These are phyloP conservation scores for Chitala chitala DNA, from an alignment of 2,113 vertebrate genomes.

Conservation along the genomic window DNA sequence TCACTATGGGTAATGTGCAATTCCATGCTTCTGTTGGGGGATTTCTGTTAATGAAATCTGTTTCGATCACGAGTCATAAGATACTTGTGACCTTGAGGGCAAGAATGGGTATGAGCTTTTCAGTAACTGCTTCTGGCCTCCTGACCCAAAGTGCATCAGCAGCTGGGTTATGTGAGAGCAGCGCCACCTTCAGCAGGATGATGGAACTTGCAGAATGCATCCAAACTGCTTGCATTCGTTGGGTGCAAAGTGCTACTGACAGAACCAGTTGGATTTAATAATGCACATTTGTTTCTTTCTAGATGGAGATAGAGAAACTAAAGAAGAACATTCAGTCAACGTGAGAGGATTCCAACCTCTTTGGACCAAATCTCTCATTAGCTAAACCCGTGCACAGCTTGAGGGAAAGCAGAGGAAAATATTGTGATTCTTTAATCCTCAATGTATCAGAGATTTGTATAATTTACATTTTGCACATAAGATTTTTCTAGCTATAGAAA, in stretches of 20 bases:
- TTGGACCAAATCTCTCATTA: not conserved
- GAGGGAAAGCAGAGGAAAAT: constrained; percentile 19
- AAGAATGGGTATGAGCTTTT: too few species aligned
- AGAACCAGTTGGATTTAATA: not conserved
- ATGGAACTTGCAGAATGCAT: too few species aligned
- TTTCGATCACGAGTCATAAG: too few species aligned
- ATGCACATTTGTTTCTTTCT: constrained; percentile 31
- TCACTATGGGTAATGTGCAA: too few species aligned
- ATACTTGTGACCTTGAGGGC: too few species aligned
- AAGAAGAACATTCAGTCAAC: constrained; percentile 75
- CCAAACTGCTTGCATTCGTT: too few species aligned
- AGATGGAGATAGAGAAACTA: constrained; percentile 89
- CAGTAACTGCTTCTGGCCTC: too few species aligned
- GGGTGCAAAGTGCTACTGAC: not conserved
- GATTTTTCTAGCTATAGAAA: constrained; percentile 47
- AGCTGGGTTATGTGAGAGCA: too few species aligned
- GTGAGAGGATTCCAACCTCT: constrained; percentile 54
- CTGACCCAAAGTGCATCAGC: too few species aligned
- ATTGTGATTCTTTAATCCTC: constrained; percentile 39
- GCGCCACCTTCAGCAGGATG: too few species aligned
- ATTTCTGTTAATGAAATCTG: too few species aligned
- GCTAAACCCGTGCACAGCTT: constrained; percentile 19
- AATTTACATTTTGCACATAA: constrained; percentile 64
- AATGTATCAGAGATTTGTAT: constrained; percentile 56
- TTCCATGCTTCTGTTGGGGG: too few species aligned